These are phyloP conservation scores for Crotalus helleri DNA, from an alignment of 2,113 vertebrate genomes.

Conservation along the genomic window DNA sequence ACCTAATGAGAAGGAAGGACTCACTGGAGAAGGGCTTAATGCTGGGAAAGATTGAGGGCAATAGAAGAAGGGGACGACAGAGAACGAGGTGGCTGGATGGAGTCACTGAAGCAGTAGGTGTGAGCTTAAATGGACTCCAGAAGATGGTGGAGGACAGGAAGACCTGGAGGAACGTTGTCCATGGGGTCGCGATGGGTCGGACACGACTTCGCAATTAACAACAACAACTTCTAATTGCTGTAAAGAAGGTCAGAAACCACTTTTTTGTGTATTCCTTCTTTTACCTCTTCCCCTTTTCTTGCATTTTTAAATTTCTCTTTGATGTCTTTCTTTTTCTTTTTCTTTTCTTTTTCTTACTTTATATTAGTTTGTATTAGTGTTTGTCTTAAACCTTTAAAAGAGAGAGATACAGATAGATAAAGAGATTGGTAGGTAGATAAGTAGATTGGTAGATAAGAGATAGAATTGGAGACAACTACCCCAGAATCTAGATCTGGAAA, in stretches of 20 bases:
- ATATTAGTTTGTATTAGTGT: not conserved
- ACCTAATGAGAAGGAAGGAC: too few relatives aligned
- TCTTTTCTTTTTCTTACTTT: not conserved
- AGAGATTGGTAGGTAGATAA: not conserved
- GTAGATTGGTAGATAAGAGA: not conserved
- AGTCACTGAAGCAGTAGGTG: too few relatives aligned
- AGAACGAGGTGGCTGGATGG: too few relatives aligned
- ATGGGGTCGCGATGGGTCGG: too few relatives aligned
- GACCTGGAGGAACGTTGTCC: too few relatives aligned
- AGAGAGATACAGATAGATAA: not conserved
- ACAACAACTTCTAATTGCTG: not conserved
- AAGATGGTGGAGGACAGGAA: too few relatives aligned
- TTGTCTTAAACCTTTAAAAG: not conserved
- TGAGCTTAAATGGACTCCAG: too few relatives aligned
- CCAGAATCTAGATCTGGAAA: not conserved
- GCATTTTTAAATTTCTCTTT: not conserved
- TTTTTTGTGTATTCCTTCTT: not conserved
- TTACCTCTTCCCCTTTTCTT: not conserved
- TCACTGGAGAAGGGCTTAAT: too few relatives aligned
- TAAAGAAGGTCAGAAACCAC: not conserved
- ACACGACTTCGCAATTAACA: too few relatives aligned
- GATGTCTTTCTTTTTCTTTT: not conserved
- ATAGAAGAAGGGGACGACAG: too few relatives aligned
- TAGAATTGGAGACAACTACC: not conserved
- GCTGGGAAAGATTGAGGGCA: too few relatives aligned